Conservation (phyloP, 2,888 invertebrate species). For the Aplocera efformata region DNA sequence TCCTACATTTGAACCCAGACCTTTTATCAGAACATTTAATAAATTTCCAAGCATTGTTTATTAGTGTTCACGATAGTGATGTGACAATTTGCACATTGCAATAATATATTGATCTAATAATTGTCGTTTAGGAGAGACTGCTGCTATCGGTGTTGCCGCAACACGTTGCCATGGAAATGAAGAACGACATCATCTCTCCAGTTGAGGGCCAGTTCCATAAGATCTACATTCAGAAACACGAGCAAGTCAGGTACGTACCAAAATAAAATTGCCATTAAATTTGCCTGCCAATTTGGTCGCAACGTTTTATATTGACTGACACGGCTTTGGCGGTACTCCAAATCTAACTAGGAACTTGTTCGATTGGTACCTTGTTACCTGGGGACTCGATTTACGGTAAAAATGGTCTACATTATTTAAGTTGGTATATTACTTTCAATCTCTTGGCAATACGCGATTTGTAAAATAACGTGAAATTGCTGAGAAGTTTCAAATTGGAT, state of each 20-base stretch:
- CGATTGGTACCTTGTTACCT: conserved; percentile 36
- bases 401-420: too few relatives aligned
- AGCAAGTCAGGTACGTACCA: conserved; percentile 90
- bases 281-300: conserved; percentile 40
- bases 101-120: conserved; percentile 19
- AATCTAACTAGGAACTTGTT: conserved; percentile 46
- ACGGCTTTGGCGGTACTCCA: conserved; percentile 54
- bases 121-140: conserved; percentile 85
- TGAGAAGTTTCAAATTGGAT: too few relatives aligned
- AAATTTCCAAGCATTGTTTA: neutral
- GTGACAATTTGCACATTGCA: conserved; percentile 12
- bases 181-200: conserved; percentile 93
- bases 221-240: conserved; percentile 96
- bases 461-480: too few relatives aligned
- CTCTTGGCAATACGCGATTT: too few relatives aligned
- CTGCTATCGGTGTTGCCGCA: conserved; percentile 93
- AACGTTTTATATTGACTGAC: conserved; percentile 45
- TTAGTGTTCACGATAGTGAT: conserved; percentile 2
- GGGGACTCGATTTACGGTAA: neutral
- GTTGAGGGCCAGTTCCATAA: conserved; percentile 96
- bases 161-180: conserved; percentile 96
- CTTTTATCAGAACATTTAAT: too few relatives aligned
- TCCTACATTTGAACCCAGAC: too few relatives aligned
- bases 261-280: conserved; percentile 19
- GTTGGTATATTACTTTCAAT: too few relatives aligned